Evolutionary conservation across 1,140 invertebrate genomes (phyloP), one percentile per base, ranked within the genome.

Genomic region (Pachyrhynchus sulphureomaculatus): DNA sequence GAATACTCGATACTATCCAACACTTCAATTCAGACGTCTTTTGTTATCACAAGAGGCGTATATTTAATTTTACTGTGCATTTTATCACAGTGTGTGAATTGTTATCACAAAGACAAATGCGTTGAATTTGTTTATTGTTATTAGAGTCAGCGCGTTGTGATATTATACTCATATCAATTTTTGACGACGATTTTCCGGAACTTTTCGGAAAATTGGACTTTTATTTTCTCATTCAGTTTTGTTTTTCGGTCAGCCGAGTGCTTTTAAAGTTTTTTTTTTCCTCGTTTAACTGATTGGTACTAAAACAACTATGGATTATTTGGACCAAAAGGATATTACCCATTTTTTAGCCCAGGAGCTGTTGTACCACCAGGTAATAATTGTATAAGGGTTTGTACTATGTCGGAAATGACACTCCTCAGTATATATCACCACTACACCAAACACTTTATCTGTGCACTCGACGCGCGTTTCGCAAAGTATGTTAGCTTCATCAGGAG

Each of bases 311-410:
- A 75, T 75, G 73, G 73, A 72, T 49, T 73, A 68, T 76, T 86
- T 89, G 78, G 88, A 90, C 80, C 85, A 88, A 67, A 83, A 85
- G 79, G 88, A 90, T 80, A 86, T 90, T 75, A 86, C 88, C 58
- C 88, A 85, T 78, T 86, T 90, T 76, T 82, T 90, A 67, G 87
- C 88, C 68, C 88, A 86, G 76, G 88, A 90, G 81, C 81, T 90
- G 76, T 87, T 87, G 77, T 88, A 85, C 79, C 88, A 90, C 47
- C 74, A 76, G 74, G 74, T 76, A 64, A 45, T 1, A 44, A 9
- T 29, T 29, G 26, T 29, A 9, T 3, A 9, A 10, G 26, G n/a
- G n/a, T n/a, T n/a, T n/a, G n/a, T n/a, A n/a, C n/a, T n/a, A n/a
- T n/a, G n/a, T n/a, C n/a, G n/a, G n/a, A n/a, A n/a, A n/a, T n/a